Base-by-base conservation (phyloP, 2,797 vertebrate species). In the Euphonia xanthogaster region DNA sequence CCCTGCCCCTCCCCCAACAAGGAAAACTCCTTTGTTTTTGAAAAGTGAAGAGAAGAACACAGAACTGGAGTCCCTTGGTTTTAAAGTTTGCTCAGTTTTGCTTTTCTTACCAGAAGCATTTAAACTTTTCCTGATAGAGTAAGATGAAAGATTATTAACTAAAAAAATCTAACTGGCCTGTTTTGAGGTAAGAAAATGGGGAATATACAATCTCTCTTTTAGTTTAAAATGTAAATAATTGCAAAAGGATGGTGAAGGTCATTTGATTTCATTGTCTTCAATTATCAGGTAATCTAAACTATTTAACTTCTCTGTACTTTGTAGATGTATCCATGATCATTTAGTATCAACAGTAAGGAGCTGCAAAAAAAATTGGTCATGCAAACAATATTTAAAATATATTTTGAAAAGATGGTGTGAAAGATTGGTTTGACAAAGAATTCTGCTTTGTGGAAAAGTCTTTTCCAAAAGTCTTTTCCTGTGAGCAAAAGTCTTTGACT, bases 231-330 rank as follows among this genome's bases (percentile, higher is more conserved):
- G 4, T 62, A 42, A 72, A n/a, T 44, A n/a, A 30, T 15, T 83
- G 12, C 25, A 40, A 65, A 80, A 45, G 23, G 31, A 3, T 28
- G 12, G 11, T 33, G 40, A 78, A 28, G 10, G 25, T 37, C 0
- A 23, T 47, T 54, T 62, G 40, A 60, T 73, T 61, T 66, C 1
- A 3, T 67, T 75, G 23, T 11, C 47, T 72, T 72, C 58, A 50
- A 0, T 39, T 89, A 27, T 37, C n/a, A 57, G 24, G 11, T 50
- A 54, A 25, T 72, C 39, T 53, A 44, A 72, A 62, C 22, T 45
- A 0, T 42, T 72, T 66, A 5, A 28, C 37, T 58, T 42, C 5
- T 23, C 30, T 45, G 0, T 27, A 4, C 9, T 14, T 7, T 1
- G 0, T 20, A 39, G 75, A 18, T 68, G 24, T 15, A 9, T 58